Base-by-base conservation (phyloP, 2,797 vertebrate species). In the Protosalanx chinensis region DNA sequence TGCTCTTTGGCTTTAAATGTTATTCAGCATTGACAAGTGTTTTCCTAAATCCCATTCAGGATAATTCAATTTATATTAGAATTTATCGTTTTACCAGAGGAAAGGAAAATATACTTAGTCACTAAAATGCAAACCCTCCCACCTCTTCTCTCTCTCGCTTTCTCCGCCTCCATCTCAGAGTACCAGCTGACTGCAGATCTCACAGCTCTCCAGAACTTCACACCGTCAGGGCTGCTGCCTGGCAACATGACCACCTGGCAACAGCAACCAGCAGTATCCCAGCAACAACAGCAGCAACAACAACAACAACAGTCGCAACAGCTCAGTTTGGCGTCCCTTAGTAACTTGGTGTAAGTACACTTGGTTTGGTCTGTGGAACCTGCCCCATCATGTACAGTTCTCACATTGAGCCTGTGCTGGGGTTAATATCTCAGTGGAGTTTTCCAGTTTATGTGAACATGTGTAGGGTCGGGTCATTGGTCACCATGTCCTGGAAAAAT, bases 131-230 rank as follows among this genome's bases (percentile, higher is more conserved):
- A 33, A 64, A 58, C 29, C 3, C 80, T 27, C 64, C 65, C 56
- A 30, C 53, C 41, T 68, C 72, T 30, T 76, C 72, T 78, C 74
- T 76, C 79, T 63, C 60, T 6, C 29, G 3, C 51, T 32, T 65
- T 12, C 15, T 76, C 6, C 65, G 29, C 70, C 67, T 74, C 57
- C 65, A 81, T 89, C 83, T 33, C 93, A 98, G 97, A 98, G 88
- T 98, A 98, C 91, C 97, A 98, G 91, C 88, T 98, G 93, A 96
- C 94, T 2, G 97, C 96, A 23, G 97, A 98, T 85, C 93, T 98
- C 71, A 95, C 96, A 23, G 96, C 96, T 5, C 93, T 98, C 82
- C 95, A 97, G 16, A 93, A 96, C 0, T 98, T 98, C 93, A 94
- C 93, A 74, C 96, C 96, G 0, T 94, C 95, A 6, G 93, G 94